Base-by-base conservation (phyloP, 2,888 invertebrate species). In the Peribatodes rhomboidaria region DNA sequence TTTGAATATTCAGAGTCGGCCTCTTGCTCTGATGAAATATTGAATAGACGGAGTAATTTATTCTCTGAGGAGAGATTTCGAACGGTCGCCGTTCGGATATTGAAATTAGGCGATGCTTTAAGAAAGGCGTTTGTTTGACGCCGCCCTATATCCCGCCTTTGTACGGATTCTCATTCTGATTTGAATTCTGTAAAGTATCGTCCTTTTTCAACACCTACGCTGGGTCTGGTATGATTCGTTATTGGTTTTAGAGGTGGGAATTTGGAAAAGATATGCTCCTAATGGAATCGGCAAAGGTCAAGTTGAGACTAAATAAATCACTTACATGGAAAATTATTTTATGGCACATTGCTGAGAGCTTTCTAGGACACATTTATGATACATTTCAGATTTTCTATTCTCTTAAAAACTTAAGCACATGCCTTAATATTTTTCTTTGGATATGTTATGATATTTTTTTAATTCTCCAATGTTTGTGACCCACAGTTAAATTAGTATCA, bases 21-120 rank as follows among this genome's bases (percentile, higher is more conserved):
- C 90, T 89, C 86, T 88, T 88, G 89, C 78, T 86, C 88, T 88
- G 92, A 91, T 93, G 92, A 93, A 93, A 93, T 93, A 93, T 93
- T 92, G 92, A 93, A 92, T 90, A 90, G 90, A 89, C 85, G 81
- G 82, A 84, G 91, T 93, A 92, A 93, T 93, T 93, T 93, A 93
- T 93, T 92, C 92, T 83, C 88, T 72, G 84, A 85, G 86, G 90
- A 85, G 89, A 90, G 88, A 89, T 89, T 89, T 82, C 89, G 90
- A 91, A 90, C 87, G 88, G 89, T 85, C 86, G 85, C 81, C 86
- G 85, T 80, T 88, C 84, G 92, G 91, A 92, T 93, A 93, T 93
- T 92, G 92, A 92, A 92, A 93, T 92, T 93, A 92, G 92, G 91
- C 88, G 83, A 88, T 89, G 89, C 89, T 88, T 89, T 88, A 87